Conservation (phyloP, 2,797 vertebrate species). For the Hydrocynus forskahlii region DNA sequence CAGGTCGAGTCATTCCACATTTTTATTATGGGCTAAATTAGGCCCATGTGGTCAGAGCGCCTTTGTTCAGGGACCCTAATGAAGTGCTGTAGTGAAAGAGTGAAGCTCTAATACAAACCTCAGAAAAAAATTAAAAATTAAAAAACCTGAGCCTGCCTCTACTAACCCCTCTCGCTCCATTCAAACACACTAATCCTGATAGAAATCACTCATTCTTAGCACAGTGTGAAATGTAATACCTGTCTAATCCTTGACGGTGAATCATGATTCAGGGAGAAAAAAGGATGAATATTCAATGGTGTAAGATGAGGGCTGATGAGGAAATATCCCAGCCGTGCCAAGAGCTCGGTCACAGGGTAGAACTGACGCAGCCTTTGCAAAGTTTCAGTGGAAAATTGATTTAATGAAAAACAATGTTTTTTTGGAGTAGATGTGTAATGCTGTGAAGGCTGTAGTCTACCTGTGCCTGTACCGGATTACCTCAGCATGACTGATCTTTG, state of each 20-base stretch:
- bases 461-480: background rate
- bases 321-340: background rate
- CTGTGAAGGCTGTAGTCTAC: background rate
- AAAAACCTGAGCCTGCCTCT: background rate
- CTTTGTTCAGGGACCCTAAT: constrained; percentile 72
- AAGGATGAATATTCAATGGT: background rate
- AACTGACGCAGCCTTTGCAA: background rate
- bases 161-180: background rate
- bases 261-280: background rate
- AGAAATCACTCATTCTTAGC: constrained; percentile 18
- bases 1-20: constrained; percentile 67
- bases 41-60: constrained; percentile 74
- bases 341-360: background rate
- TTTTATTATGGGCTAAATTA: constrained; percentile 77
- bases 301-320: constrained; percentile 10
- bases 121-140: constrained; percentile 48
- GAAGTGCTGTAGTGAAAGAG: constrained; percentile 70
- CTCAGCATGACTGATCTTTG: background rate
- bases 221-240: constrained; percentile 22
- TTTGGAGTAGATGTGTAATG: background rate
- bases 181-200: constrained; percentile 27
- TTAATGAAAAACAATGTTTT: too few relatives aligned
- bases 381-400: background rate
- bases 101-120: constrained; percentile 56
- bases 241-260: constrained; percentile 29